A percentile compares a stretch with the other conserved stretches of the same genome.
Conservation (phyloP, 1,140 invertebrate genomes). For the Bicyclus anynana region DNA sequence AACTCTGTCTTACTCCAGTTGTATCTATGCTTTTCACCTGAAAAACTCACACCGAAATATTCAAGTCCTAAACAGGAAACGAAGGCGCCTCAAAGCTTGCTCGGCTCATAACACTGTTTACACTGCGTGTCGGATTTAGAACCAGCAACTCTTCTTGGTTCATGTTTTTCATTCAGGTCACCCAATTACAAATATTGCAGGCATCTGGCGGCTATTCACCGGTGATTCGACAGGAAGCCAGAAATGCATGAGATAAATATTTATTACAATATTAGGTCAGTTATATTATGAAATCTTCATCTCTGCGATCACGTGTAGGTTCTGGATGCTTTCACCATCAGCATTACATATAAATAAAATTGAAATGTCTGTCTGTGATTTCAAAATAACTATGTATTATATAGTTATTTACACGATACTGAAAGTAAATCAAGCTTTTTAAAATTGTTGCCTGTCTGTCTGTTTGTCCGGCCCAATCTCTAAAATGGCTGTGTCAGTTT, state of each 20-base stretch:
- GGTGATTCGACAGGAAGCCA: slow-evolving; percentile 27
- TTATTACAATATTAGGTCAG: slow-evolving; percentile 14
- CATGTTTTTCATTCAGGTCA: slow-evolving; percentile 49
- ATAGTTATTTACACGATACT: too few species aligned
- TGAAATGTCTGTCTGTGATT: too few species aligned
- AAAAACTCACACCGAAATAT: neutral
- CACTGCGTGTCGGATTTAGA: slow-evolving; percentile 45
- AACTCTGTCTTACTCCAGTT: too few species aligned
- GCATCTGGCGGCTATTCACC: slow-evolving; percentile 29
- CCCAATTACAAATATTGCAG: slow-evolving; percentile 44
- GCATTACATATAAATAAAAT: too few species aligned
- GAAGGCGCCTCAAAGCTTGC: slow-evolving; percentile 14
- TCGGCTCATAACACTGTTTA: slow-evolving; percentile 41
- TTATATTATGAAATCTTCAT: slow-evolving; percentile 8
- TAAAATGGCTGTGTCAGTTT: too few species aligned
- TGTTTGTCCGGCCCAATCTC: too few species aligned
- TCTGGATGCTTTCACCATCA: too few species aligned
- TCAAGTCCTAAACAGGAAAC: slow-evolving; percentile 10
- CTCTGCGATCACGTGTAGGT: neutral
- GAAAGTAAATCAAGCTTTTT: too few species aligned
- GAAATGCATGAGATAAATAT: slow-evolving; percentile 30
- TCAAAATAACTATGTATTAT: too few species aligned
- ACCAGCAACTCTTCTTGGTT: slow-evolving; percentile 39
- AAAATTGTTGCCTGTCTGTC: too few species aligned
- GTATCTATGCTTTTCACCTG: too few species aligned